A percentile compares a stretch with the other conserved stretches of the same genome.
These are phyloP conservation scores for Synergus gifuensis DNA, from an alignment of 2,888 invertebrate species.

Conservation along the genomic window DNA sequence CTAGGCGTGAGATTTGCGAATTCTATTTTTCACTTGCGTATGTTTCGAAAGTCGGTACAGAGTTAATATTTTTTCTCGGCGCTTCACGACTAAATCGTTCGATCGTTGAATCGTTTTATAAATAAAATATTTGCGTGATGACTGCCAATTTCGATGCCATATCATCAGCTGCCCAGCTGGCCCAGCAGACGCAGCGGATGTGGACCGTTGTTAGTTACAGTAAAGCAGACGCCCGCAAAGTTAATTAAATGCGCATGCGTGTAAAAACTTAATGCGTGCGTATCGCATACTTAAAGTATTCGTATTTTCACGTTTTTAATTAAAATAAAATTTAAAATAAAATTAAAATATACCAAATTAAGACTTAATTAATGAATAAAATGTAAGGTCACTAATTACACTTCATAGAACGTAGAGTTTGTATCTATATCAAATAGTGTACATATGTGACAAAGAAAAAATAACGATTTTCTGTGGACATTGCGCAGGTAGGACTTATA, in stretches of 20 bases:
- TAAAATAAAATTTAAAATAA: no score
- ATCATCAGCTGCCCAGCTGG: conserved; percentile 32
- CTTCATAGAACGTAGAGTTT: no score
- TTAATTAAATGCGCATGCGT: neutral
- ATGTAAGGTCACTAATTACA: neutral
- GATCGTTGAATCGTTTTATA: conserved; percentile 4
- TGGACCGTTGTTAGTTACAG: no score
- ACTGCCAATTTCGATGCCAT: conserved; percentile 1
- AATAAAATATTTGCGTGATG: conserved; percentile 25
- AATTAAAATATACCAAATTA: neutral
- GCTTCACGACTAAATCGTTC: neutral
- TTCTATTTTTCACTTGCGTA: neutral
- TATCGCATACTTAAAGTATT: neutral
- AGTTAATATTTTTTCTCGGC: neutral
- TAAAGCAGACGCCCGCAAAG: neutral
- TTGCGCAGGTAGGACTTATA: no score
- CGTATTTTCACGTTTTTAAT: neutral
- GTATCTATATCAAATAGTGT: no score
- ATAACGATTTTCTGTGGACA: no score
- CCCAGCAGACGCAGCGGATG: neutral
- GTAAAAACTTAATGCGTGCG: neutral
- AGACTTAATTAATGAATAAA: neutral
- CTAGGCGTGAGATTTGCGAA: neutral
- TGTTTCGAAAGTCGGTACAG: neutral
- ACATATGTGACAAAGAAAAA: no score